Evolutionary conservation across 2,888 invertebrate genomes (phyloP), one percentile per base, ranked within the genome.

Genomic region (Timema podura): DNA sequence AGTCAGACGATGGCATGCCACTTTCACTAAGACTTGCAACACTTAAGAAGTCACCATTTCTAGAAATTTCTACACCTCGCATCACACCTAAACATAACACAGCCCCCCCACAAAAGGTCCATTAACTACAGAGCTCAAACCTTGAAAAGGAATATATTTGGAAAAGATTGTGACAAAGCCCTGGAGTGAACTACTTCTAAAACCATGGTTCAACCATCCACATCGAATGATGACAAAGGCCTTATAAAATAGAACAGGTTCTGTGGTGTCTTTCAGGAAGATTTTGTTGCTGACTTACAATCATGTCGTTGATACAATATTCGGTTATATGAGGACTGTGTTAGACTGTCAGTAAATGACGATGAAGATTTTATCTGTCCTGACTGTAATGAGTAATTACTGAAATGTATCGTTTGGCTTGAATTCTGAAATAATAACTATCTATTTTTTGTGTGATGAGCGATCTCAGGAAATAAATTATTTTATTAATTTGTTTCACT

Each of bases 1-100:
- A 54, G 54, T 54, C 54, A 6, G 54, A 54, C 11, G 10, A 54
- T 54, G 6, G 16, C 10, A 54, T 54, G 11, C 6, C 54, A 7
- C 6, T 54, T 16, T 54, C 54, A 15, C 10, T 15, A 54, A 54
- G 54, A 54, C 16, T 54, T 13, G 11, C 5, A 54, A 54, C 6
- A 54, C 54, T 54, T 54, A 6, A 54, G 54, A 54, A 54, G 10
- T 54, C 54, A 54, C 54, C 54, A 54, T 54, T 54, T 54, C 54
- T 15, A 54, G 10, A 54, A 54, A 7, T 54, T 13, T 15, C n/a
- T 7, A 54, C 54, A 9, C 11, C 54, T 7, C 13, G 6, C 54
- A 10, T 9, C 54, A 54, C 13, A 54, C 54, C 54, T 54, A 54
- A 7, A 16, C 10, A 16, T 10, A 6, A 6, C 54, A 10, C 10